A percentile compares a stretch with the other conserved stretches of the same genome.
phyloP scores from a whole-genome alignment of 2,797 vertebrate species.

The Hyperoplus immaculatus region DNA sequence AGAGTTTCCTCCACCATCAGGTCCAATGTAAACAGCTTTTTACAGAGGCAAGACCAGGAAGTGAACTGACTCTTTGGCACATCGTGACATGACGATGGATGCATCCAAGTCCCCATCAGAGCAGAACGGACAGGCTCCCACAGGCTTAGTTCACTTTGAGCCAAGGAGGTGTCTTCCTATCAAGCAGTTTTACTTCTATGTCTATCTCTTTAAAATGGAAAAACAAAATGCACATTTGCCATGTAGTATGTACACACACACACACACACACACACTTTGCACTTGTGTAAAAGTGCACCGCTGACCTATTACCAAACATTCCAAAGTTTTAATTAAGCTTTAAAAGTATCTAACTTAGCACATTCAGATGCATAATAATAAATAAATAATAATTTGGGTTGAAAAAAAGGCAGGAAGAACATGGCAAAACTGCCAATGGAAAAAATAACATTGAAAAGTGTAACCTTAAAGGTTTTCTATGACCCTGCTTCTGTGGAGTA shows the following conservation, averaged over 20 bases:
- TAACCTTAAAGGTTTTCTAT: slow-evolving; percentile 36
- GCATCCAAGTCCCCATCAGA: slow-evolving; percentile 63
- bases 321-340: slow-evolving; percentile 68
- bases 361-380: slow-evolving; percentile 82
- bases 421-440: slow-evolving; percentile 59
- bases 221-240: slow-evolving; percentile 54
- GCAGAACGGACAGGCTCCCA: slow-evolving; percentile 46
- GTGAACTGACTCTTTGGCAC: slow-evolving; percentile 87
- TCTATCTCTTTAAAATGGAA: slow-evolving; percentile 47
- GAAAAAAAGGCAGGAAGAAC: slow-evolving; percentile 72
- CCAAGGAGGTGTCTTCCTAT: slow-evolving; percentile 34
- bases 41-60: slow-evolving; percentile 77
- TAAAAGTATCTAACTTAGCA: slow-evolving; percentile 71
- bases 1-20: slow-evolving; percentile 60
- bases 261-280: slow-evolving; percentile 40
- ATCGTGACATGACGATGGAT: slow-evolving; percentile 72
- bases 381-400: slow-evolving; percentile 75
- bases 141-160: slow-evolving; percentile 36
- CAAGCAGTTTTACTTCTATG: slow-evolving; percentile 51
- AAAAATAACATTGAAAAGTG: slow-evolving; percentile 29
- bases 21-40: slow-evolving; percentile 79
- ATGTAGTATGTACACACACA: slow-evolving; percentile 40
- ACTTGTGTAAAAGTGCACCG: slow-evolving; percentile 67
- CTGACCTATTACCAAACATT: slow-evolving; percentile 72
- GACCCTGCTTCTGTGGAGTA: slow-evolving; percentile 45